Conservation (phyloP, 2,113 vertebrate species). For the Crocuta crocuta region DNA sequence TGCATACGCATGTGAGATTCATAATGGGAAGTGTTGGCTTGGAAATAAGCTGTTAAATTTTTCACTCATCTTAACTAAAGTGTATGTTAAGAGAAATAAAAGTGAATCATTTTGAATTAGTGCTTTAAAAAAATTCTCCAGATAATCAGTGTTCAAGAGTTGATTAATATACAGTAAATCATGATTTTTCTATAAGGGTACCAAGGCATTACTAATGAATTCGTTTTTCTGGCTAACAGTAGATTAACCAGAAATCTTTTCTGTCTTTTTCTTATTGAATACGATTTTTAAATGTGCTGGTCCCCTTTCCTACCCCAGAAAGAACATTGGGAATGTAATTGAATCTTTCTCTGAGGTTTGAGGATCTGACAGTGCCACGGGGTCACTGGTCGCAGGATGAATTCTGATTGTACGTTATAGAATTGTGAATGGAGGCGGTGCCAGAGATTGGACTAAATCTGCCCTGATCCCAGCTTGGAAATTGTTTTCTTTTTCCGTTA, state of each 20-base stretch:
- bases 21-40: slow-evolving; percentile 28
- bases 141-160: not conserved
- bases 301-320: not conserved
- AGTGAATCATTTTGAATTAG: slow-evolving; percentile 33
- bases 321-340: slow-evolving; percentile 1
- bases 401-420: slow-evolving; percentile 54
- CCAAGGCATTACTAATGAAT: not conserved
- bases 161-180: not conserved
- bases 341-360: slow-evolving; percentile 22
- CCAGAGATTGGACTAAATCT: slow-evolving; percentile 6
- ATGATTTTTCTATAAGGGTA: slow-evolving; percentile 47
- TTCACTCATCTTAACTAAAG: slow-evolving; percentile 30
- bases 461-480: slow-evolving; percentile 35
- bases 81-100: slow-evolving; percentile 25
- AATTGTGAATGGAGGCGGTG: not conserved
- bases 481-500: not conserved
- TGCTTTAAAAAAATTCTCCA: not conserved
- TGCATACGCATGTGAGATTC: not conserved
- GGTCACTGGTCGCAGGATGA: slow-evolving; percentile 48
- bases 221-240: slow-evolving; percentile 13
- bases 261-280: slow-evolving; percentile 23
- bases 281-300: not conserved
- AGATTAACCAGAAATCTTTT: slow-evolving; percentile 30
- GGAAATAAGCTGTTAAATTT: slow-evolving; percentile 52
- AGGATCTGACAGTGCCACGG: not conserved